A percentile compares a stretch with the other conserved stretches of the same genome.
phyloP scores from a whole-genome alignment of 1,140 invertebrate genomes.

The Eriosoma lanigerum region DNA sequence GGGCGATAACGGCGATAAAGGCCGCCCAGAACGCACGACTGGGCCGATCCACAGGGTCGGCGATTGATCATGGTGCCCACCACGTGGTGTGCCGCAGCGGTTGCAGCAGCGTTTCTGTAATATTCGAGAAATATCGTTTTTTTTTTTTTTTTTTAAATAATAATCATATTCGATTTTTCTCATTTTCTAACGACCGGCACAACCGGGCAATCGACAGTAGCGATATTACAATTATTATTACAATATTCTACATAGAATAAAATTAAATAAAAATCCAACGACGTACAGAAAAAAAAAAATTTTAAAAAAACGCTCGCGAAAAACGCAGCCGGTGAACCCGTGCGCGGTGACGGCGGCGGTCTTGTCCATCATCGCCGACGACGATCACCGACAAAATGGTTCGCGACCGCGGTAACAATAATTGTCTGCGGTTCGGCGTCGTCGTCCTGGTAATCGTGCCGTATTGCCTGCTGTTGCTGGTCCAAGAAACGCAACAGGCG shows the following conservation, averaged over 20 bases:
- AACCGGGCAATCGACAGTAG: too few relatives aligned
- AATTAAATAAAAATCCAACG: too few relatives aligned
- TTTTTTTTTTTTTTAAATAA: too few relatives aligned
- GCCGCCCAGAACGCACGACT: not conserved
- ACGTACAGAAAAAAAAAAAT: too few relatives aligned
- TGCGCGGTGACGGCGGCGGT: not conserved
- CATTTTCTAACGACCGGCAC: too few relatives aligned
- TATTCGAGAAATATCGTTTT: not conserved
- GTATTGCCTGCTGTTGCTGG: conserved; percentile 20
- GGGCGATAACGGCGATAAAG: not conserved
- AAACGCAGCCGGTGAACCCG: too few relatives aligned
- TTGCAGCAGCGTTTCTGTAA: not conserved
- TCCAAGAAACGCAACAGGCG: conserved; percentile 27
- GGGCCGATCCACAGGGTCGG: conserved; percentile 35
- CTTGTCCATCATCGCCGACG: not conserved
- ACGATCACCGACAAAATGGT: conserved; percentile 3
- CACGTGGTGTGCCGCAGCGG: conserved; percentile 42
- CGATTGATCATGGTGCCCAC: conserved; percentile 34
- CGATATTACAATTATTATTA: too few relatives aligned
- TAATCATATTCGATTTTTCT: too few relatives aligned
- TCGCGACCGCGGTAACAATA: not conserved
- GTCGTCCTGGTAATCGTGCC: not conserved
- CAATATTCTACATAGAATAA: too few relatives aligned
- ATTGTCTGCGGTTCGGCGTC: not conserved
- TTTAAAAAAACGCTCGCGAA: too few relatives aligned